Base-by-base conservation (phyloP, 2,797 vertebrate genomes). In the Falco naumanni region DNA sequence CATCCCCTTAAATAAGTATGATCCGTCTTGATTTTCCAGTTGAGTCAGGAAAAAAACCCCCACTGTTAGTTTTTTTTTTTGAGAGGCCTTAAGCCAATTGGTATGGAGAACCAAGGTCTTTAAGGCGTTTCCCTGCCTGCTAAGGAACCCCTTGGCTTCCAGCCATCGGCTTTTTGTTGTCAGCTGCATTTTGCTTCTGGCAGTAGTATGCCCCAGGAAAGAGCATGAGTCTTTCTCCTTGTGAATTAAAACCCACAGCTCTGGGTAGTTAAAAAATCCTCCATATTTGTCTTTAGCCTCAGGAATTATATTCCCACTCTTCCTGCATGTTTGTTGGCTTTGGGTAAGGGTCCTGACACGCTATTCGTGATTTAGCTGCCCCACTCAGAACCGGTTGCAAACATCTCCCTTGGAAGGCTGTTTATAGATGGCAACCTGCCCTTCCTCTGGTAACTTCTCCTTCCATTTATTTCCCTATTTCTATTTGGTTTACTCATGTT, bases 161-260 rank as follows among this genome's bases (percentile, higher is more conserved):
- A 66, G 89, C 90, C 93, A 82, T 21, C 1, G 5, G 64, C 50
- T 84, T 60, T 81, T 90, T 91, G 86, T 95, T 19, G 0, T 90
- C 81, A 87, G 50, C 83, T 88, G 64, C 68, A 22, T 93, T 84
- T 76, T 88, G 74, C 50, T 84, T 45, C 76, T 86, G 86, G 75
- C 79, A 89, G 72, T 10, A 53, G 59, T 20, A 19, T 0, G 1
- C 51, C 79, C 53, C 72, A 87, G 93, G 78, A 95, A 94, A 85
- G 63, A 80, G 19, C 43, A 69, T 57, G 69, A 34, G 68, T 66
- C 34, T 86, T 64, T 68, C 33, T 78, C 31, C 37, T 72, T 29
- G n/a, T 78, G 57, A 92, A 92, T 63, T 75, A 94, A 77, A 39
- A 6, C 43, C 45, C 43, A 29, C 39, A 71, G 16, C 16, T 83